Percentiles rank a stretch among this genome's conserved stretches.
phyloP scores from a whole-genome alignment of 1,140 invertebrate species.

The Bradysia coprophila region DNA sequence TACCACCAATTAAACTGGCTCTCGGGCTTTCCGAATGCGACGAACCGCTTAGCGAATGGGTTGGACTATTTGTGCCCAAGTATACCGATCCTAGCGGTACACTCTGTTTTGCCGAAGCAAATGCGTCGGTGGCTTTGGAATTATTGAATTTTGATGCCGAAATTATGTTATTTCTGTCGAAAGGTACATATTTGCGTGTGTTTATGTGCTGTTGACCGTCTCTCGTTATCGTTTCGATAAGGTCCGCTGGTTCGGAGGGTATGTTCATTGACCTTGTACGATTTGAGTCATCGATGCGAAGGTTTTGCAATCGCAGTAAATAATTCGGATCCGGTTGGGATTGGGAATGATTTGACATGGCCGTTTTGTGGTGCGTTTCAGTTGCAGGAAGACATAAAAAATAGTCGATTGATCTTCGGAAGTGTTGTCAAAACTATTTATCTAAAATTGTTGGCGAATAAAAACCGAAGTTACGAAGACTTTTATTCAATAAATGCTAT shows the following conservation, averaged over 20 bases:
- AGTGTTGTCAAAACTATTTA: no score
- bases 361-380: no score
- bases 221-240: no score
- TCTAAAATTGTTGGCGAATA: no score
- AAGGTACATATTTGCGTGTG: not conserved
- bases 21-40: constrained; percentile 42
- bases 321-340: not conserved
- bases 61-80: constrained; percentile 19
- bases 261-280: not conserved
- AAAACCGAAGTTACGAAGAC: no score
- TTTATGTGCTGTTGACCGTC: not conserved
- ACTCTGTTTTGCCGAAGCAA: constrained; percentile 34
- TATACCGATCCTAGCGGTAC: constrained; percentile 3
- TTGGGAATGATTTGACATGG: not conserved
- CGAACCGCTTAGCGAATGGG: constrained; percentile 32
- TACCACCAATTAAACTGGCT: constrained; percentile 26
- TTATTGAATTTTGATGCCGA: not conserved
- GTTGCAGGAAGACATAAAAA: not conserved
- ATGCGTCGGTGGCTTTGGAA: constrained; percentile 22
- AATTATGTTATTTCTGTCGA: not conserved
- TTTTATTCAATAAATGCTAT: no score
- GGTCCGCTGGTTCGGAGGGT: no score
- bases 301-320: not conserved
- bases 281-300: not conserved
- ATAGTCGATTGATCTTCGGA: no score